Evolutionary conservation across 2,888 invertebrate species (phyloP).

Genomic region (Drosophila gaucha): DNA sequence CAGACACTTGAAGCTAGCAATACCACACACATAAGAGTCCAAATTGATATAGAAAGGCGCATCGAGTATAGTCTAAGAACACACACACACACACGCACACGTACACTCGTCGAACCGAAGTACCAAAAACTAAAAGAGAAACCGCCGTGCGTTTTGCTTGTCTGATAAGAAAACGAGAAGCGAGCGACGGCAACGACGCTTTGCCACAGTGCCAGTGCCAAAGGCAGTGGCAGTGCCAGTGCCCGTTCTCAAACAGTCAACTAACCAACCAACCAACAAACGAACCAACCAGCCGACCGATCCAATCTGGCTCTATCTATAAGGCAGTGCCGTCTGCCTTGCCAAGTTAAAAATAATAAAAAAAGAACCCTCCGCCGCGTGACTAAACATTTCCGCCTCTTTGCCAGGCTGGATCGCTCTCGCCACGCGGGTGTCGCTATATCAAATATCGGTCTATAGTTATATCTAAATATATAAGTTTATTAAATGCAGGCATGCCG

Average conservation of each 20-base stretch:
- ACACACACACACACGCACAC: constrained; percentile 12
- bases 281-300: constrained; percentile 31
- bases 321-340: constrained; percentile 34
- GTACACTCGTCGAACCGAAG: constrained; percentile 25
- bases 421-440: constrained; percentile 25
- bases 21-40: constrained; percentile 16
- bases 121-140: constrained; percentile 47
- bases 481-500: constrained; percentile 5
- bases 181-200: constrained; percentile 17
- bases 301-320: constrained; percentile 53
- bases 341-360: constrained; percentile 17
- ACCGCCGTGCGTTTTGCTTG: constrained; percentile 51
- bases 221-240: constrained; percentile 24
- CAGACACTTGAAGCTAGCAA: constrained; percentile 28
- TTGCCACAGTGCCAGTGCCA: constrained; percentile 18
- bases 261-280: constrained; percentile 13
- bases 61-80: constrained; percentile 14
- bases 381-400: constrained; percentile 34
- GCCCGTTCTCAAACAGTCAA: constrained; percentile 42
- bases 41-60: constrained; percentile 34
- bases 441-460: not conserved
- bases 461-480: not conserved
- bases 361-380: constrained; percentile 26
- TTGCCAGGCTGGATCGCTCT: constrained; percentile 25
- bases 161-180: constrained; percentile 47